Conservation (phyloP, 2,113 vertebrate species). For the Platichthys flesus region DNA sequence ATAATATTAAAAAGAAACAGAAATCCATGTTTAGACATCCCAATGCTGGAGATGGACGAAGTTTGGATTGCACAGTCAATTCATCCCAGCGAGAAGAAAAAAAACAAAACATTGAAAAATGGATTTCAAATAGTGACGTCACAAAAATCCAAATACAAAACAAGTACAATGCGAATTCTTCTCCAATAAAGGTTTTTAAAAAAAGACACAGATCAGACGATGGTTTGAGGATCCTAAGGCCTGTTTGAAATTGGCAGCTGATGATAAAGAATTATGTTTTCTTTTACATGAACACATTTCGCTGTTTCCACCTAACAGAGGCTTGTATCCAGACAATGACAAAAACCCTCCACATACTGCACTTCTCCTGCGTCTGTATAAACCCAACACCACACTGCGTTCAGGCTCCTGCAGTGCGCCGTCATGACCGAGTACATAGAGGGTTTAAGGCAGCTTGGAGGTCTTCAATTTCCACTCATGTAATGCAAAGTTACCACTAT, state of each 20-base stretch:
- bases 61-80: slow-evolving; percentile 37
- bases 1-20: slow-evolving; percentile 39
- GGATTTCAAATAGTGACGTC: slow-evolving; percentile 42
- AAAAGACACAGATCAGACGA: slow-evolving; percentile 70
- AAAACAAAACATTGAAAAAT: slow-evolving; percentile 34
- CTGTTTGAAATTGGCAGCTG: slow-evolving; percentile 82
- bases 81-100: slow-evolving; percentile 14
- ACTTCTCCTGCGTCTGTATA: slow-evolving; percentile 21
- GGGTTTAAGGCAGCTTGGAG: slow-evolving; percentile 96
- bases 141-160: slow-evolving; percentile 72
- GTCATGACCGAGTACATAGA: slow-evolving; percentile 82
- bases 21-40: slow-evolving; percentile 36
- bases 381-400: slow-evolving; percentile 35
- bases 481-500: slow-evolving; percentile 56
- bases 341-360: slow-evolving; percentile 82
- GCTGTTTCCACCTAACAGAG: slow-evolving; percentile 55
- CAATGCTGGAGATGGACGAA: slow-evolving; percentile 36
- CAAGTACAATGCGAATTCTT: slow-evolving; percentile 57
- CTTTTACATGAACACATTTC: slow-evolving; percentile 55
- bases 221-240: slow-evolving; percentile 78
- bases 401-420: slow-evolving; percentile 39
- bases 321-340: slow-evolving; percentile 76
- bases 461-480: slow-evolving; percentile 57
- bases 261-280: slow-evolving; percentile 72
- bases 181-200: slow-evolving; percentile 36